Evolutionary conservation across 2,797 vertebrate genomes (phyloP), one percentile per base, ranked within the genome.

Genomic region (Coregonus ussuriensis): DNA sequence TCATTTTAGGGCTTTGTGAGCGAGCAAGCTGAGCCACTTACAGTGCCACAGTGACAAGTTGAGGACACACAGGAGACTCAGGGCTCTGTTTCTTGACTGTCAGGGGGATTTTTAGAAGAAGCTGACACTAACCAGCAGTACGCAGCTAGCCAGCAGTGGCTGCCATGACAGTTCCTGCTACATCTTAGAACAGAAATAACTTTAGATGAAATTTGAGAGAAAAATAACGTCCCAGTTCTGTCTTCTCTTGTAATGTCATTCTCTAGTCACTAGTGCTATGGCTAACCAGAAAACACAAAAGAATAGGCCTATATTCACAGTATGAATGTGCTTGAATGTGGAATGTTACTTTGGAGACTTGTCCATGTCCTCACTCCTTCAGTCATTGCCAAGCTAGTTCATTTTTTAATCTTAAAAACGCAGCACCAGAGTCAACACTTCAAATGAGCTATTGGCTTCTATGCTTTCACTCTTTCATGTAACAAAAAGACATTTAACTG

Each of bases 61-160:
- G 35, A 18, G 15, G 47, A 70, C 33, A 70, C 67, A 56, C 54
- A 41, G 35, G 16, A n/a, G 67, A 37, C 67, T 41, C 14, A 18
- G 41, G 41, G 6, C 16, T 71, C 21, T 16, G 51, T 53, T 6
- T 53, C 25, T 72, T 37, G 14, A 68, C 47, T 71, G 68, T 31
- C n/a, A 29, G 25, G 51, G 18, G 9, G 41, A 14, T 67, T 65
- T 78, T 67, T 21, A 74, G 53, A 67, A 75, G 77, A 77, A 84
- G 65, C 76, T 73, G 71, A 82, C 15, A 21, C 62, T 77, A 84
- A 79, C 68, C 81, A 79, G 75, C 5, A 13, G 13, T 2, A 31
- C 70, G 25, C 21, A 72, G n/a, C 31, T 15, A 35, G 29, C 65
- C 15, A 67, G n/a, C 56, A 62, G 5, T n/a, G 78, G 47, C 70